These are phyloP conservation scores for Drosophila algonquin DNA, from an alignment of 2,888 invertebrate genomes.

Conservation along the genomic window DNA sequence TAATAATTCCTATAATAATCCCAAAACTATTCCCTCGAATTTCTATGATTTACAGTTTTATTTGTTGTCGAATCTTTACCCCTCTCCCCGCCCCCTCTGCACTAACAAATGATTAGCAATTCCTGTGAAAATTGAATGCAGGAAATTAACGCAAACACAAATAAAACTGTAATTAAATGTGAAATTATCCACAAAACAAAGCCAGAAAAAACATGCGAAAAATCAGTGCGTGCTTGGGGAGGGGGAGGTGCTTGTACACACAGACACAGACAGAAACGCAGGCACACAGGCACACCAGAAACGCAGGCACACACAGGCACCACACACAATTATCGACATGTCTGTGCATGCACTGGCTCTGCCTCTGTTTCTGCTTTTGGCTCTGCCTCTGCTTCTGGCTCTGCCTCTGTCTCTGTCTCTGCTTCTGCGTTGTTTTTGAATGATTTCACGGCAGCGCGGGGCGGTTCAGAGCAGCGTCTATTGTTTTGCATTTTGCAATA, in stretches of 20 bases:
- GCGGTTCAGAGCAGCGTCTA: conserved; percentile 21
- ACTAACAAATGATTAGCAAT: conserved; percentile 40
- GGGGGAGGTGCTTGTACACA: conserved; percentile 21
- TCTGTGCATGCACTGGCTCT: neutral
- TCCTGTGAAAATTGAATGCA: conserved; percentile 49
- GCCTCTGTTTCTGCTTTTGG: too few relatives aligned
- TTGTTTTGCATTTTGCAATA: conserved; percentile 71
- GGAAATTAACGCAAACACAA: conserved; percentile 48
- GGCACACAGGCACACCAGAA: too few relatives aligned
- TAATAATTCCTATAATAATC: too few relatives aligned
- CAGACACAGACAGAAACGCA: too few relatives aligned
- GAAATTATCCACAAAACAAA: conserved; percentile 54
- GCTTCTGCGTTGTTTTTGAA: conserved; percentile 22
- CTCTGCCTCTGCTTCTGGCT: too few relatives aligned
- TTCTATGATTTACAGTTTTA: conserved; percentile 17
- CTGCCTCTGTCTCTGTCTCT: too few relatives aligned
- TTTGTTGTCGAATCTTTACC: conserved; percentile 22
- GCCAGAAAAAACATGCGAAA: conserved; percentile 33
- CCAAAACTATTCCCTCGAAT: neutral
- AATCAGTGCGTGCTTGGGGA: conserved; percentile 32
- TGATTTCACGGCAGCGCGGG: conserved; percentile 52
- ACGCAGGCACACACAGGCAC: neutral
- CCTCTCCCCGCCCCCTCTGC: neutral
- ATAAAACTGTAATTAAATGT: conserved; percentile 59
- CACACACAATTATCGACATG: conserved; percentile 51